A percentile compares a stretch with the other conserved stretches of the same genome.
These are phyloP conservation scores for Pyrochroa serraticornis DNA, from an alignment of 2,888 invertebrate species.

Conservation along the genomic window DNA sequence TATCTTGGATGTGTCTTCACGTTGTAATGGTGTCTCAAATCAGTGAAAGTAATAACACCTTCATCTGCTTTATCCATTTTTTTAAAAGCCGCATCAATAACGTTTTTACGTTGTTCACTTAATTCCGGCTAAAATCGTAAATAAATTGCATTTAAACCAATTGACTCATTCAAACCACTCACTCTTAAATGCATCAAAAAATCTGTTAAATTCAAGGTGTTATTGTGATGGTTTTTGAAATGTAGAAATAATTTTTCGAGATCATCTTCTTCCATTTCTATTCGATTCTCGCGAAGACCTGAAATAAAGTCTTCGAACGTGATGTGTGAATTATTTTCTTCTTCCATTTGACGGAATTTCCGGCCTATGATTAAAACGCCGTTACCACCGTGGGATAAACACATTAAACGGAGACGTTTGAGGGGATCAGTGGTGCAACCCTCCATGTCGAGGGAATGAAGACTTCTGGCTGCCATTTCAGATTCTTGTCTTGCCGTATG, in stretches of 20 bases:
- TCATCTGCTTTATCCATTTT: conserved; percentile 88
- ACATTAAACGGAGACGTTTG: conserved; percentile 81
- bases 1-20: conserved; percentile 82
- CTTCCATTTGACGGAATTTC: conserved; percentile 34
- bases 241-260: conserved; percentile 66
- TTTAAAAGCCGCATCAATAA: conserved; percentile 80
- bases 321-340: too few species aligned
- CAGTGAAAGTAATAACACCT: conserved; percentile 77
- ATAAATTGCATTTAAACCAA: not conserved
- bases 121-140: conserved; percentile 80
- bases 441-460: conserved; percentile 65
- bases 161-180: conserved; percentile 47
- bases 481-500: conserved; percentile 77
- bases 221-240: conserved; percentile 80
- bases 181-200: conserved; percentile 84
- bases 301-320: too few species aligned
- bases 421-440: conserved; percentile 73
- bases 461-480: conserved; percentile 77
- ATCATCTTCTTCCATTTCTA: too few species aligned
- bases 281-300: too few species aligned
- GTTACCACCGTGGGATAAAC: conserved; percentile 81
- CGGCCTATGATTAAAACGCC: conserved; percentile 86
- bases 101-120: conserved; percentile 71
- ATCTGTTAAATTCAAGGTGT: conserved; percentile 85
- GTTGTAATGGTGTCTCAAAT: conserved; percentile 79